Evolutionary conservation across 1,140 invertebrate genomes (phyloP), one percentile per base, ranked within the genome.

Genomic region (Pogonomyrmex californicus): DNA sequence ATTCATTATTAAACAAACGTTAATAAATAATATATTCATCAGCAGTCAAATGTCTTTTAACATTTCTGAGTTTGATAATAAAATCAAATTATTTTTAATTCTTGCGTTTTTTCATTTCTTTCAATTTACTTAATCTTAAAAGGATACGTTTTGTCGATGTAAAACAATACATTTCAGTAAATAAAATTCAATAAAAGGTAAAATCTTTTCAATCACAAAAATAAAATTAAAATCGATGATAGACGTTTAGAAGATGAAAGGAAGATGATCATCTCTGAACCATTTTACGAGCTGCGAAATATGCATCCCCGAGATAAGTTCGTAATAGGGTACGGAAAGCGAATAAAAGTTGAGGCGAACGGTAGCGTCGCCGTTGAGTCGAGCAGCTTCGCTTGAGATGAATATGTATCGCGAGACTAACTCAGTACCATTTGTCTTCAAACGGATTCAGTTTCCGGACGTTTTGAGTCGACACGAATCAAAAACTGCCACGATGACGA

Each of bases 271-370:
- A 47, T 5, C 14, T 14, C 5, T 60, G 14, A 33, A 44, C 36
- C 23, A 77, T 49, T 85, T 85, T 66, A 63, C 38, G 36, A 76
- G 36, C 60, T 63, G 63, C 85, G 63, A 79, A 86, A 86, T 68
- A 79, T 70, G 49, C 75, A 66, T 86, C 49, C 38, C 33, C 30
- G 49, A 79, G 76, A 86, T 86, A 86, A 86, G 68, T 86, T 78
- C 41, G 47, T 76, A 88, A 86, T 62, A 65, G 49, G 51, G 77
- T 86, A 62, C 47, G 38, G 9, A 12, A 38, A 71, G 47, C 60
- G 70, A 88, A 86, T 82, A 73, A 86, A 88, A 86, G 58, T 81
- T 77, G 41, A 36, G 33, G 17, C 47, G 30, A 66, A 33, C 47
- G 38, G 23, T 23, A 23, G 17, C 47, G 12, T 36, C 75, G 79